phyloP scores from a whole-genome alignment of 1,140 invertebrate species.

The Macrobrachium rosenbergii region DNA sequence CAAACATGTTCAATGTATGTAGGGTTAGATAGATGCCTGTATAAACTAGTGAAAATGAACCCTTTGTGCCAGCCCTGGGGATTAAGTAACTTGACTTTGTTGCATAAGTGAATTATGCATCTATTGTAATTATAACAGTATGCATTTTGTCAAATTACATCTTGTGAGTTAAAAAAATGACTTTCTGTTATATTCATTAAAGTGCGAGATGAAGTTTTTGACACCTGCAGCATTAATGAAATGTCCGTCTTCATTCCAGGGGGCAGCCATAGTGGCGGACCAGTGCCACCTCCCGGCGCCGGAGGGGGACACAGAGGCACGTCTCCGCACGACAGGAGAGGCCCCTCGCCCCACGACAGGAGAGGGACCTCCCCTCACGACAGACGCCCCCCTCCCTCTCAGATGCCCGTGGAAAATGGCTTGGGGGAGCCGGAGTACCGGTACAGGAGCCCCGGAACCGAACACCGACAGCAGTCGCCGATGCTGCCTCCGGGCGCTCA shows the following conservation, averaged over 20 bases:
- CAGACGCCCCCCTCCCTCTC: constrained; percentile 46
- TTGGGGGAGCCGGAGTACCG: constrained; percentile 52
- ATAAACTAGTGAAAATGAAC: no score
- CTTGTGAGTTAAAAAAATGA: no score
- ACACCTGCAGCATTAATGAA: background rate
- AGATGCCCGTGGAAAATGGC: constrained; percentile 50
- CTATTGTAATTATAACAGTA: no score
- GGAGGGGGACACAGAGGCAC: constrained; percentile 54
- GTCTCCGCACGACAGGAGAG: constrained; percentile 61
- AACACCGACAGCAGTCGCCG: constrained; percentile 60
- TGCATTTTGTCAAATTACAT: no score
- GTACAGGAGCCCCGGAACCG: constrained; percentile 48
- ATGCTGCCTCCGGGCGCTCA: constrained; percentile 61
- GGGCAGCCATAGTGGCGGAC: constrained; percentile 10
- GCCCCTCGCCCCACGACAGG: constrained; percentile 52
- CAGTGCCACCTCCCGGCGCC: constrained; percentile 26
- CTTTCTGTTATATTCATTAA: no score
- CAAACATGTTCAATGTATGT: no score
- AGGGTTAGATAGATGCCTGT: no score
- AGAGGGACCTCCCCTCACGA: constrained; percentile 62
- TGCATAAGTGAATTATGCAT: no score
- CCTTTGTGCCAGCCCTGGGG: no score
- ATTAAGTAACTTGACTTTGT: no score
- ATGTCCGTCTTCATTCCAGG: constrained; percentile 1
- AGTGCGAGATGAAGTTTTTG: background rate